Base-by-base conservation (phyloP, 2,113 vertebrate genomes). In the Callionymus lyra region DNA sequence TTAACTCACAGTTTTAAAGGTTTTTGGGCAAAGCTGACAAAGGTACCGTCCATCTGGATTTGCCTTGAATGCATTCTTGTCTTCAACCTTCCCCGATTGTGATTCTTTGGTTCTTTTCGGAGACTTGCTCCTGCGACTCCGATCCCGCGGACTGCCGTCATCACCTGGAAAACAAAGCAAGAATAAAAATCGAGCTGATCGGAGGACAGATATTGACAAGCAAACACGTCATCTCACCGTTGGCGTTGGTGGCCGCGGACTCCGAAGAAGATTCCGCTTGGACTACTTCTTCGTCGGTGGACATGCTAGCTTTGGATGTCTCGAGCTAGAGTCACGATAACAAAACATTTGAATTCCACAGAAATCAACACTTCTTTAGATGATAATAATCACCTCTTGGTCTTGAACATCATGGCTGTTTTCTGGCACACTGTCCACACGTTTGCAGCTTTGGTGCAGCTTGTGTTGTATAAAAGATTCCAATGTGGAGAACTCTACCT, bases 401-500 rank as follows among this genome's bases (percentile, higher is more conserved):
- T 11, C 14, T 44, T 19, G 72, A 41, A 84, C 84, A 16, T 45
- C 79, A 35, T 27, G 44, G 44, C 56, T 65, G 6, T 82, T 27
- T 4, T 27, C 21, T 8, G 21, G 4, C 21, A 27, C 21, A 27
- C 8, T 27, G 21, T 27, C 50, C 0, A 80, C 56, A 16, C 88
- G 87, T 62, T 80, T 90, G 67, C 95, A 97, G 61, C 41, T 62
- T 34, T 92, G 89, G 6, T 89, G 92, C 12, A 97, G 53, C 47
- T 97, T 96, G 80, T 99, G 95, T 32, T 97, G 93, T 37, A 99
- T 93, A 12, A 99, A 99, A 36, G 89, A 86, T 48, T 99, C 87
- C 84, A 99, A 56, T n/a, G 89, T 80, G 10, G 86, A 89, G 71
- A 98, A 99, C 82, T 99, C 95, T 0, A 78, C 34, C 59, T 91